Evolutionary conservation across 30 jellyfish, hydroid and myxozoan species (phyloP), one percentile per base, ranked within the genome.

Genomic region (Hydra vulgaris): DNA sequence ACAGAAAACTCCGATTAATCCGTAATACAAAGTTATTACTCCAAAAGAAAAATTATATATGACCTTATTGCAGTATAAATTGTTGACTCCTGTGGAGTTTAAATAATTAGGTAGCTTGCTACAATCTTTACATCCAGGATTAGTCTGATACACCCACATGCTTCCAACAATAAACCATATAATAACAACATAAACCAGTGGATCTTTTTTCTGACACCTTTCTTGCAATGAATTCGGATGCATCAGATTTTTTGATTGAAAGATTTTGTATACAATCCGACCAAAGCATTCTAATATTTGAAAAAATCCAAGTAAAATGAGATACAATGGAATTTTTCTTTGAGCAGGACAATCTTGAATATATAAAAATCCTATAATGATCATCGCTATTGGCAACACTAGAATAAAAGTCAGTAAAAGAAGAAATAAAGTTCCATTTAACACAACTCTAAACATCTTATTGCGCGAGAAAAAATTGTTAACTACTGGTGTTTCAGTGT

Each of bases 81-180:
- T 82, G 74, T 67, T 85, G 16, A 53, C 16, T 15, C 66, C 40
- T 23, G 85, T 26, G 15, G 79, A 23, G 21, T 61, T 54, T 53
- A 17, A n/a, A 21, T 20, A 53, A 0, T 53, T 67, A 7, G 56
- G 66, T 40, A 56, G 53, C n/a, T 70, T 72, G 18, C 25, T 61
- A 55, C 87, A 20, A 56, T 75, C 81, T 55, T 86, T 85, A 27
- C 96, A 88, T 7, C 77, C 67, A n/a, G 96, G 96, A 73, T 88
- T 76, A 55, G 84, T 88, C 53, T 88, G 96, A 71, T 88, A 88
- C 20, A 84, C 96, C 96, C 96, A 88, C 96, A 88, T 88, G 72
- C 96, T 88, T 53, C 96, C 96, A 25, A 88, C 88, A 26, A 88
- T 88, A 27, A 88, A 88, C 96, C 96, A 88, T 24, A 88, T 90